Conservation (phyloP, 2,797 vertebrate species). For the Platyrinchus mystaceus region DNA sequence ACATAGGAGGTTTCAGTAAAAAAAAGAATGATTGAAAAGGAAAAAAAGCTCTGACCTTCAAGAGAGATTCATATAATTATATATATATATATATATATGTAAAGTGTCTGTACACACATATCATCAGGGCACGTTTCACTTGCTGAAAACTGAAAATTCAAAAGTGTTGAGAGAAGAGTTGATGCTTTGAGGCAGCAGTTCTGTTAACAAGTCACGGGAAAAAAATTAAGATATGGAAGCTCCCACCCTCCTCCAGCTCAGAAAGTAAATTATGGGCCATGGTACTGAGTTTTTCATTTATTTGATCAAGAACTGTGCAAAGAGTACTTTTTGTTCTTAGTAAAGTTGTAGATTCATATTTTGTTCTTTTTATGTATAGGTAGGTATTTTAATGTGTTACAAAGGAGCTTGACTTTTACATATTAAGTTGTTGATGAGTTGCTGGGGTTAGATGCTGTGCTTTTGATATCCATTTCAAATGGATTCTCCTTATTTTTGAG, state of each 20-base stretch:
- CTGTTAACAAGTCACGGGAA: neutral
- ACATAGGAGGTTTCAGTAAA: neutral
- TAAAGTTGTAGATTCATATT: neutral
- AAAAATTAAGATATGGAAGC: neutral
- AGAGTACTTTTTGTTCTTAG: neutral
- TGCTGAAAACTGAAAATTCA: neutral
- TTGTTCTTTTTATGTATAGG: neutral
- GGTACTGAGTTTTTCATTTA: neutral
- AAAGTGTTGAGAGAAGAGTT: neutral
- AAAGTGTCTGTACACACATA: neutral
- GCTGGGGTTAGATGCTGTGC: neutral
- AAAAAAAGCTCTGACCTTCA: neutral
- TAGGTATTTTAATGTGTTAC: neutral
- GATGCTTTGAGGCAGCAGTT: neutral
- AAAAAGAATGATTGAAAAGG: neutral
- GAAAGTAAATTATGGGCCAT: neutral
- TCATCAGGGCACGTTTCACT: neutral
- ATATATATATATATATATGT: neutral
- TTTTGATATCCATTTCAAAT: neutral
- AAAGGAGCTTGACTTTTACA: neutral
- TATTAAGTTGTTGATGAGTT: neutral
- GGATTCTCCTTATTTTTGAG: neutral
- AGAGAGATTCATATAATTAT: neutral
- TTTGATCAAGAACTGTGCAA: neutral
- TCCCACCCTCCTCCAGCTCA: accelerated